phyloP scores from a whole-genome alignment of 2,113 vertebrate genomes.

The Stegastes partitus region DNA sequence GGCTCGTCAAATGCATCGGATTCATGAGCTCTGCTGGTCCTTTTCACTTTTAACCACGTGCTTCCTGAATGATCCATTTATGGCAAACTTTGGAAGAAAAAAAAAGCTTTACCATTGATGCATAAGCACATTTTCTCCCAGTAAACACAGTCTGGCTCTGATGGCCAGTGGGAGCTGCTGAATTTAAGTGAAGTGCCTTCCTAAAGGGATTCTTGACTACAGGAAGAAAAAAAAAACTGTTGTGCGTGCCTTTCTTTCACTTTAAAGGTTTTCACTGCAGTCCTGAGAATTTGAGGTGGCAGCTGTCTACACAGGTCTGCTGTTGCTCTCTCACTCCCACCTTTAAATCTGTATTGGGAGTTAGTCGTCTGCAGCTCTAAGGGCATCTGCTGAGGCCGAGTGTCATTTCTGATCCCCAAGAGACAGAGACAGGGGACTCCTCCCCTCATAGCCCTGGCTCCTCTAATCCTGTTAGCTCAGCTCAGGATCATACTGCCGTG shows the following conservation, averaged over 20 bases:
- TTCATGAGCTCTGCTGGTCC: slow-evolving; percentile 46
- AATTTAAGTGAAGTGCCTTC: slow-evolving; percentile 11
- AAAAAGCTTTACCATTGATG: background rate
- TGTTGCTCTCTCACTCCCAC: slow-evolving; percentile 27
- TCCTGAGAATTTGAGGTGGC: slow-evolving; percentile 14
- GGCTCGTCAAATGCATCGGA: slow-evolving; percentile 54
- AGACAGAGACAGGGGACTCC: slow-evolving; percentile 54
- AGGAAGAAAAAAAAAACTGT: background rate
- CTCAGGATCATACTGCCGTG: slow-evolving; percentile 68
- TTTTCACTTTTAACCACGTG: slow-evolving; percentile 32
- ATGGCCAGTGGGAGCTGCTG: slow-evolving; percentile 11
- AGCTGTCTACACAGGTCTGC: slow-evolving; percentile 9
- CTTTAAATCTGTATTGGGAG: slow-evolving; percentile 46
- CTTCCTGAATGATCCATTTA: slow-evolving; percentile 1
- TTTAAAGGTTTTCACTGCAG: slow-evolving; percentile 22
- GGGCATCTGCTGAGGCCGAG: slow-evolving; percentile 62
- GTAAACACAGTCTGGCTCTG: background rate
- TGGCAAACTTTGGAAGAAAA: background rate
- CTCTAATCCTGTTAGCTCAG: slow-evolving; percentile 82
- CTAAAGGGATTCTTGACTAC: slow-evolving; percentile 1
- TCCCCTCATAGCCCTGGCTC: slow-evolving; percentile 56
- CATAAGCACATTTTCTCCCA: background rate
- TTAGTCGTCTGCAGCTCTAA: slow-evolving; percentile 45
- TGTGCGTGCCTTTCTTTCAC: slow-evolving; percentile 22
- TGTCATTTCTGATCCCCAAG: slow-evolving; percentile 67